Evolutionary conservation across 1,140 invertebrate genomes (phyloP), one percentile per base, ranked within the genome.

Genomic region (Stegodyphus dumicola): DNA sequence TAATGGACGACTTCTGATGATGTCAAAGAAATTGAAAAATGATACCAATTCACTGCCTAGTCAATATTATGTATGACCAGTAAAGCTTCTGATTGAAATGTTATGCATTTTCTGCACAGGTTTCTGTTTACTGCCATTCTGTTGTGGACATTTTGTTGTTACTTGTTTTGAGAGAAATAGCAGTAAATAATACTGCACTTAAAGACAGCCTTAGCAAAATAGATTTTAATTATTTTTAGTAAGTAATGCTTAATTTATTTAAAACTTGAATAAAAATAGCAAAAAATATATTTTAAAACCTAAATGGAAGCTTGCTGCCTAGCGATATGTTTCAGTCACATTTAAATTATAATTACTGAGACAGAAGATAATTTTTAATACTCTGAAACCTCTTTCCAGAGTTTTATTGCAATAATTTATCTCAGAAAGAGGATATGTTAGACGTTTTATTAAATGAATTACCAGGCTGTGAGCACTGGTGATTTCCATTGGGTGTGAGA

Each of bases 11-110:
- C 53, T n/a, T 69, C 11, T n/a, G 17, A 17, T 33, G 53, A n/a
- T n/a, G 64, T 11, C 48, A 60, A 79, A 7, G 66, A 77, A 73
- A 77, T 75, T 84, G 60, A 76, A 83, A 76, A 67, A 66, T 85
- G 54, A 85, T 85, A 85, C 81, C 81, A 85, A 85, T 81, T 85
- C 74, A 85, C 81, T 85, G 81, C 81, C 81, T 85, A 85, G 81
- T 85, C 81, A 85, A 85, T 84, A 17, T 67, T 69, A 75, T 76
- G 33, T 74, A 83, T 60, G 81, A 85, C 81, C 81, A 85, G 81
- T 85, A 85, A 85, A 85, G 81, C 65, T 76, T 9, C 9, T 33
- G 17, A 60, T 33, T 33, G 33, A 33, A 33, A 33, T 33, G 33
- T 33, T 33, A 33, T 33, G 33, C 33, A 33, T 33, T 33, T 33